Conservation (phyloP, 1,140 invertebrate genomes). For the Octopus sinensis region DNA sequence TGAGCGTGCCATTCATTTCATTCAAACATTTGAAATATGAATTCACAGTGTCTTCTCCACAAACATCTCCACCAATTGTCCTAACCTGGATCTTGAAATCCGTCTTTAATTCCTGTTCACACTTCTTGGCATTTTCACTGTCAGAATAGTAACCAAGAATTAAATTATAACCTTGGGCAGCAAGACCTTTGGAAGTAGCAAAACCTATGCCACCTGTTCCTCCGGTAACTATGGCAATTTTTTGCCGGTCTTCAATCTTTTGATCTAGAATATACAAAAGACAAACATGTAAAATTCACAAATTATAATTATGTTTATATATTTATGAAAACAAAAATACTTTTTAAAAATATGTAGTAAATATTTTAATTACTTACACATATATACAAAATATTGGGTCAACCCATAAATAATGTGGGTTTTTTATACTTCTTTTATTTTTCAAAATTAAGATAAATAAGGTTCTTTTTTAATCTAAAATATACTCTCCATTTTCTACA, state of each 20-base stretch:
- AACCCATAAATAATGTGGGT: no score
- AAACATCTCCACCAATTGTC: background rate
- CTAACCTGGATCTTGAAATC: background rate
- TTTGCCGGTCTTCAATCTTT: background rate
- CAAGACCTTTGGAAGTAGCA: background rate
- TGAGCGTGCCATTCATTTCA: background rate
- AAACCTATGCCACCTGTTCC: conserved; percentile 9
- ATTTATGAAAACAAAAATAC: no score
- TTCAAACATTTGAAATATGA: background rate
- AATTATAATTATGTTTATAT: no score
- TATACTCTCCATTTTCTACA: no score
- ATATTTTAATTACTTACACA: no score
- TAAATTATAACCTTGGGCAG: background rate
- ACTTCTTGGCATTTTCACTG: background rate
- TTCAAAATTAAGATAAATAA: no score
- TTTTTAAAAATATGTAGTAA: no score
- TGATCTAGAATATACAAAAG: no score
- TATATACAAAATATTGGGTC: no score
- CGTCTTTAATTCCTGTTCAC: background rate
- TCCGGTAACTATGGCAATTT: conserved; percentile 4
- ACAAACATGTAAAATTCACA: no score
- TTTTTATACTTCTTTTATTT: no score
- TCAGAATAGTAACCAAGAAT: background rate
- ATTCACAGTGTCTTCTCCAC: background rate
- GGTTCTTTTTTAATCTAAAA: no score